Percentiles rank a stretch among this genome's conserved stretches.
Conservation (phyloP, 1,140 invertebrate species). For the Palaemon carinicauda region DNA sequence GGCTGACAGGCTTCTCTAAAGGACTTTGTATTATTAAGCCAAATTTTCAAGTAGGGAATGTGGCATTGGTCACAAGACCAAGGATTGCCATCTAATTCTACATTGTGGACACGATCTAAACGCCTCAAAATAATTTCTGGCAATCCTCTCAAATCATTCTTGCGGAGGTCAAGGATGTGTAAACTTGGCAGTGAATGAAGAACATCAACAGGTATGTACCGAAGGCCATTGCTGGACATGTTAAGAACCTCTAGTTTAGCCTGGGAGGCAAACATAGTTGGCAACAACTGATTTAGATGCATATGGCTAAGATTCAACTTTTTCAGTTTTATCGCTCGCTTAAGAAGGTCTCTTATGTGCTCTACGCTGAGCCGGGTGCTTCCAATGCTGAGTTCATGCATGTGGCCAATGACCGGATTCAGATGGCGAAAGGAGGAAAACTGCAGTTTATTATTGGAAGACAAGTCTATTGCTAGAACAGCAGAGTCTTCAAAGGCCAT, state of each 20-base stretch:
- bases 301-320: slow-evolving; percentile 74
- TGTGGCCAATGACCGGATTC: slow-evolving; percentile 62
- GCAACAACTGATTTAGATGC: slow-evolving; percentile 76
- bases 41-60: slow-evolving; percentile 63
- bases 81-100: slow-evolving; percentile 72
- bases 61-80: slow-evolving; percentile 75
- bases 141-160: slow-evolving; percentile 72
- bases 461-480: slow-evolving; percentile 48
- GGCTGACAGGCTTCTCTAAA: slow-evolving; percentile 57
- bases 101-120: slow-evolving; percentile 61
- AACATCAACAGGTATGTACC: slow-evolving; percentile 68
- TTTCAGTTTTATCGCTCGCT: slow-evolving; percentile 64
- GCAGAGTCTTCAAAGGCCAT: slow-evolving; percentile 57
- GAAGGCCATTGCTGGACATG: slow-evolving; percentile 69
- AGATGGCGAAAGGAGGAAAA: slow-evolving; percentile 53
- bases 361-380: slow-evolving; percentile 75
- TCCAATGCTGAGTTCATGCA: slow-evolving; percentile 72
- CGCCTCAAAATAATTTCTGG: slow-evolving; percentile 70
- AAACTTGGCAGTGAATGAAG: slow-evolving; percentile 70
- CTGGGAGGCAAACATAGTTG: slow-evolving; percentile 72
- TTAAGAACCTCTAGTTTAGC: slow-evolving; percentile 69
- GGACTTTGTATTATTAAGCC: slow-evolving; percentile 60
- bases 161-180: slow-evolving; percentile 71
- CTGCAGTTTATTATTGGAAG: slow-evolving; percentile 40
- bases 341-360: slow-evolving; percentile 51